phyloP scores from a whole-genome alignment of 2,113 vertebrate species.

The Sclerurus mexicanus region DNA sequence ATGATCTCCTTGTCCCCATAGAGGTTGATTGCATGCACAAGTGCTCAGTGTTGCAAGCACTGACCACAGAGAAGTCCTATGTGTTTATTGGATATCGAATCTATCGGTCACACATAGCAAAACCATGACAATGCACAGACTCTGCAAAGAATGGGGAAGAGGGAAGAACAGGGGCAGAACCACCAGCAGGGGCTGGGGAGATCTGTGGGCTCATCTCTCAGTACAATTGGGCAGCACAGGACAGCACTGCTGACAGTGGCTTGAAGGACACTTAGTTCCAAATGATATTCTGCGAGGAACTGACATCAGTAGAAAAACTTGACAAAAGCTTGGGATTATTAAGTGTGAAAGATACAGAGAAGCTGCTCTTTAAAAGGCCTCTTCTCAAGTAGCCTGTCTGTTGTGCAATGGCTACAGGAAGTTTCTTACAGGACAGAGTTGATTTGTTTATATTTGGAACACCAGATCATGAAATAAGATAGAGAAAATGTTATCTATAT shows the following conservation, averaged over 20 bases:
- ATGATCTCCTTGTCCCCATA: background rate
- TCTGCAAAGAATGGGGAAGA: background rate
- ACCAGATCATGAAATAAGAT: conserved; percentile 23
- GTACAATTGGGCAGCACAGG: background rate
- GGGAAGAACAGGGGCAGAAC: background rate
- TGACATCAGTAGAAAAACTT: background rate
- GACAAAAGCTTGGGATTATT: background rate
- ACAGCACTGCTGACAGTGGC: background rate
- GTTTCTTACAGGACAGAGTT: background rate
- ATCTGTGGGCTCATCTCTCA: background rate
- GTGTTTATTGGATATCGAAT: background rate
- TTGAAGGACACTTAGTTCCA: background rate
- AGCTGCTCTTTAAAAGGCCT: background rate
- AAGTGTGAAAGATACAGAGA: background rate
- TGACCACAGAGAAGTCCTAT: background rate
- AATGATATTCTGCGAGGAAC: background rate
- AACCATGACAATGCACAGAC: accelerated
- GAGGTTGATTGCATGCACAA: background rate
- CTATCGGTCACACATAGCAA: accelerated
- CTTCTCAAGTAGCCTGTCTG: background rate
- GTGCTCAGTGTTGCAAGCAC: background rate
- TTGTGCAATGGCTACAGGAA: conserved; percentile 11
- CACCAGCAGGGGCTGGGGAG: background rate
- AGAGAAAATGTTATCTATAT: background rate
- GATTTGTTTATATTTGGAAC: conserved; percentile 25